Conservation (phyloP, 2,797 vertebrate genomes). For the Macrochelys suwanniensis region DNA sequence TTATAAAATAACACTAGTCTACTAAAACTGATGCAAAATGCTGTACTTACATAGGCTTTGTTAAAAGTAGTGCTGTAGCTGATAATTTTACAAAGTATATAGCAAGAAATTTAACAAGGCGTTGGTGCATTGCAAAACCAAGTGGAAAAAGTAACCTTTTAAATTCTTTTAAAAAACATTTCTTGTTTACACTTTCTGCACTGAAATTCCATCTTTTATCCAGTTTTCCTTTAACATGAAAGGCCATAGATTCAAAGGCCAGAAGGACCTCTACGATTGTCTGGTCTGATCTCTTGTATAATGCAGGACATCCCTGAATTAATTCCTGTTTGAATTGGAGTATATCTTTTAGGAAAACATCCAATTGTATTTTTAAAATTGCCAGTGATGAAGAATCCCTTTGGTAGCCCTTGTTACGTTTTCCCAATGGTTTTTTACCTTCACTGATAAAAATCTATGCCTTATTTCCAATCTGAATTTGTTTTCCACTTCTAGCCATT, state of each 20-base stretch:
- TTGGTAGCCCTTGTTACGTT: not conserved
- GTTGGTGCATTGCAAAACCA: not conserved
- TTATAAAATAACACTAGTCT: constrained; percentile 51
- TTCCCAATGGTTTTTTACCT: not conserved
- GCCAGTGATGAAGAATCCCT: not conserved
- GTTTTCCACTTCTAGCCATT: not conserved
- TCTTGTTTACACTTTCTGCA: not conserved
- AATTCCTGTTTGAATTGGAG: not conserved
- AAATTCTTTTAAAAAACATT: not conserved
- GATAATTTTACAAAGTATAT: constrained; percentile 24
- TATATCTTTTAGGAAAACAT: not conserved
- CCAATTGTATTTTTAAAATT: not conserved
- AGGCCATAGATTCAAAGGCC: not conserved
- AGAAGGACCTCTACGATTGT: not conserved
- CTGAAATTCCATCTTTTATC: not conserved
- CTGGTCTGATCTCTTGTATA: not conserved
- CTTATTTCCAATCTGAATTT: not conserved
- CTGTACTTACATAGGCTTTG: not conserved
- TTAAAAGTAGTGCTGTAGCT: constrained; percentile 21
- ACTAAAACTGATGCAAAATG: constrained; percentile 48
- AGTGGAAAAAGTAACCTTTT: not conserved
- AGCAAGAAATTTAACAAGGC: constrained; percentile 7
- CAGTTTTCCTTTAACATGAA: not conserved
- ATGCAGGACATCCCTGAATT: not conserved
- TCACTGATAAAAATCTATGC: not conserved